Evolutionary conservation across 2,888 invertebrate species (phyloP), one percentile per base, ranked within the genome.

Genomic region (Xiphydria camelus): DNA sequence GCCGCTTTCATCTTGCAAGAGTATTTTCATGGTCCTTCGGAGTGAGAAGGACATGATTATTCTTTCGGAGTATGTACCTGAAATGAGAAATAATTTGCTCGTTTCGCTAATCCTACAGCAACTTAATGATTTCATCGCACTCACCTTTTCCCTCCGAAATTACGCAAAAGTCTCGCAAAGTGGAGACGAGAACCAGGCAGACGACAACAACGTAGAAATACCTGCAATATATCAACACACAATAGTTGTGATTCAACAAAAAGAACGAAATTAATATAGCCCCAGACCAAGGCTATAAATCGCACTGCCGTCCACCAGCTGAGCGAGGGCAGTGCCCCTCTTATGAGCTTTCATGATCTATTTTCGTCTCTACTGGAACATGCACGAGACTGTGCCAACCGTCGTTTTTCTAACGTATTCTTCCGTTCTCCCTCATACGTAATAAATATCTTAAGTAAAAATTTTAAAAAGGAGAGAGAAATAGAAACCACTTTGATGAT

Each of bases 41-140:
- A 88, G 75, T 0, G 89, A 88, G 75, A 89, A 89, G 0, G 83
- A 78, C 62, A 80, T 78, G 51, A 75, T 75, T 63, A 75, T 75
- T 52, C 74, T 62, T 49, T 74, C 74, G 6, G 74, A 72, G 62
- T 73, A 74, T 54, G 56, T 73, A 22, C 65, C 74, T 74, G 49
- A 14, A 42, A 47, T 31, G 32, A 47, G 49, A 50, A 12, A 4
- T 4, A 29, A 12, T n/a, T n/a, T n/a, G n/a, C n/a, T n/a, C n/a
- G n/a, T n/a, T n/a, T 23, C 23, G 23, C 23, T 6, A 23, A 6
- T 6, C 23, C 23, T 7, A 23, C 23, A n/a, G n/a, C n/a, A n/a
- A n/a, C n/a, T n/a, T n/a, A n/a, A n/a, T n/a, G n/a, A n/a, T n/a
- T n/a, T n/a, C 5, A 18, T 34, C 12, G 9, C 10, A 29, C 20